Conservation (phyloP, 2,888 invertebrate species). For the Geotrupes spiniger region DNA sequence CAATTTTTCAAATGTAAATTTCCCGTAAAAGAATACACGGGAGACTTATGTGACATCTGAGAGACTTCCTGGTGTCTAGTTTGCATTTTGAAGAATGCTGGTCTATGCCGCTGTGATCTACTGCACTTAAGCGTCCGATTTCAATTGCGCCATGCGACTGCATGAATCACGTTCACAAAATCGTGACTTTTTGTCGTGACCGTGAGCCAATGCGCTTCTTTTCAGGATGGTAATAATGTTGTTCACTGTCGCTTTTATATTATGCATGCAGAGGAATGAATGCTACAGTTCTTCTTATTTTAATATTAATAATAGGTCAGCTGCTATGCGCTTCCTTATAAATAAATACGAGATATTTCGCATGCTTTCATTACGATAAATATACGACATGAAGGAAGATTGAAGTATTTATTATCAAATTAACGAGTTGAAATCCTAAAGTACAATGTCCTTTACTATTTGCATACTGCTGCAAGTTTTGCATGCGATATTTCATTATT, state of each 20-base stretch:
- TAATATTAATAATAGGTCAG: not conserved
- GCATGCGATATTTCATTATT: too few species aligned
- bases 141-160: conserved; percentile 33
- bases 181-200: conserved; percentile 43
- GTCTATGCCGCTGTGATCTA: conserved; percentile 27
- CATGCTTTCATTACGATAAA: not conserved
- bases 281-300: not conserved
- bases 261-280: not conserved
- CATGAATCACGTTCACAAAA: conserved; percentile 44
- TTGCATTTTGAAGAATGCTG: conserved; percentile 21
- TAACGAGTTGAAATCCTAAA: too few species aligned
- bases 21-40: conserved; percentile 1
- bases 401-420: too few species aligned
- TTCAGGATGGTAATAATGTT: conserved; percentile 10
- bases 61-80: conserved; percentile 14
- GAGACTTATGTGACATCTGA: conserved; percentile 4
- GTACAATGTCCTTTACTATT: too few species aligned
- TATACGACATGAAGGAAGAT: too few species aligned
- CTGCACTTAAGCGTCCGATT: conserved; percentile 31
- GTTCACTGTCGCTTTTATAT: conserved; percentile 9
- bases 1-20: not conserved
- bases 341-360: not conserved
- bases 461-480: too few species aligned
- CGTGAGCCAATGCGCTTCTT: conserved; percentile 20
- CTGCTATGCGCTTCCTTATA: not conserved